Conservation (phyloP, 2,113 vertebrate species). For the Axis porcinus region DNA sequence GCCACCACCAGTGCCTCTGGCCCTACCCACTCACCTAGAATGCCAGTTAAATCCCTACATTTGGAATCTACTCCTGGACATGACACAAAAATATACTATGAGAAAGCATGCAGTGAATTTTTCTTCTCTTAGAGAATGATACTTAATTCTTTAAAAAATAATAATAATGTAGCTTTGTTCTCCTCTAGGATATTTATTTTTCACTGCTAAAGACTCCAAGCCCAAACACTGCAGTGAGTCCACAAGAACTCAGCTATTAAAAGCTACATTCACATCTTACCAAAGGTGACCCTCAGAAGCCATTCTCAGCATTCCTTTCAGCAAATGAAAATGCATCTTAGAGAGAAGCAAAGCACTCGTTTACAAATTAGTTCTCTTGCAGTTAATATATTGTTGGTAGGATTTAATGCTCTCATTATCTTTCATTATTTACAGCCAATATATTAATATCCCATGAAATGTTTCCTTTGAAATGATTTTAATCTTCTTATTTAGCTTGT, state of each 20-base stretch:
- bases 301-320: not conserved
- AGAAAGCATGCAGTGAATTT: not conserved
- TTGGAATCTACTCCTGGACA: not conserved
- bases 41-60: not conserved
- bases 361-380: constrained; percentile 45
- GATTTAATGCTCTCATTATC: constrained; percentile 52
- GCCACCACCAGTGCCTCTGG: not conserved
- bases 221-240: not conserved
- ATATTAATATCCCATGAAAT: constrained; percentile 64
- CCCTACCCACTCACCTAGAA: not conserved
- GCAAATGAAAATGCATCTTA: not conserved
- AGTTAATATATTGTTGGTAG: constrained; percentile 42
- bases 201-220: not conserved
- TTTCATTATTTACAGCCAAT: constrained; percentile 58
- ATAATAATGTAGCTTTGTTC: not conserved
- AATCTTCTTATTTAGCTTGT: constrained; percentile 50
- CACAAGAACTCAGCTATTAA: not conserved
- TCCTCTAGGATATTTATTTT: not conserved
- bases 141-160: not conserved
- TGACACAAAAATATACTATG: not conserved
- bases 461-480: constrained; percentile 65
- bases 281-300: not conserved
- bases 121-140: not conserved
- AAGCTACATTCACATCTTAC: not conserved
- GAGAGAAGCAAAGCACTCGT: constrained; percentile 23